Evolutionary conservation across 2,888 invertebrate species (phyloP), one percentile per base, ranked within the genome.

Genomic region (Drosophila robusta): DNA sequence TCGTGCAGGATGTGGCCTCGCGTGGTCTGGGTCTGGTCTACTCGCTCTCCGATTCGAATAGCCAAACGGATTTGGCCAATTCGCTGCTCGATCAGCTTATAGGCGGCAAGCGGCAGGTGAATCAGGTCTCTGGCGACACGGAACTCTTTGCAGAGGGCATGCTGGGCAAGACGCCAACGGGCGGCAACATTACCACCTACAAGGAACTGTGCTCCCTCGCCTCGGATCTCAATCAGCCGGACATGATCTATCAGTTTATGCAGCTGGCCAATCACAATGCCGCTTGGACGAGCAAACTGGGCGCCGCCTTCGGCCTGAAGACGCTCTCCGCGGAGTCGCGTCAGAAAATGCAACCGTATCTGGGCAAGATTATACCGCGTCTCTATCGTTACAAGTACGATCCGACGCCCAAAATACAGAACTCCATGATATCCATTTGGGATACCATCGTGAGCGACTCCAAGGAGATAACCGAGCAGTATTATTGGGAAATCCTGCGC

Each of bases 341-440:
- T 3, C 95, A 96, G 18, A 96, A 97, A 90, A 93, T 98, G 72
- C 94, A 96, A 54, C 95, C 95, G 8, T 96, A 97, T 91, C 91
- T 98, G 75, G 95, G 97, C 0, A 95, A 95, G 90, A 97, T 98
- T 64, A 95, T 98, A 47, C 98, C 98, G 12, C 95, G 97, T 52
- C 93, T 98, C 24, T 98, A 96, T 90, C 94, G 96, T 7, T 92
- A 92, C 49, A 96, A 98, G 90, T 98, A 97, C 92, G 98, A 99
- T 92, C 98, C 98, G 11, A 97, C 97, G 68, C 96, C 97, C 34
- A 96, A 96, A 90, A 96, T 98, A 78, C 98, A 98, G 92, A 95
- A 96, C 90, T 97, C 98, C 14, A 98, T 99, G 98, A 94, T 96
- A 52, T 96, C 96, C 87, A 98, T 99, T 87, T 99, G 98, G 98